Evolutionary conservation across 2,797 vertebrate genomes (phyloP), one percentile per base, ranked within the genome.

Genomic region (Spea hammondii): DNA sequence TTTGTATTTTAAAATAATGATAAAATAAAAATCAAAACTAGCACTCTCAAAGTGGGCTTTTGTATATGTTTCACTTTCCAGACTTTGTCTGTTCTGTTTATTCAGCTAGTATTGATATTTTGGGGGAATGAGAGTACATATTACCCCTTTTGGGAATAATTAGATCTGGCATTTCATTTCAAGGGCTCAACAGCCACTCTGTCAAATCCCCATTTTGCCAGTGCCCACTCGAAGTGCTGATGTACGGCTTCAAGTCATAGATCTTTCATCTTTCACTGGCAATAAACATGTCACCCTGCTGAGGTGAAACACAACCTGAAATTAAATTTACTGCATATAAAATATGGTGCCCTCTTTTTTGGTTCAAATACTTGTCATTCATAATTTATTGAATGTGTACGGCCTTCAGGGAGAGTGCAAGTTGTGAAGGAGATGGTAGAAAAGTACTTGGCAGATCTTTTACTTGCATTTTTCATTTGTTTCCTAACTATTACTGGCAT

Each of bases 321-420:
- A 95, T 95, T 94, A 96, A 96, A 97, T 97, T 96, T 96, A 97
- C 94, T 95, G 95, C 94, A 93, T 94, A 97, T 95, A 95, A 97
- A 97, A 96, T 97, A 97, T 93, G 93, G 95, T 93, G 90, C 90
- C 92, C 92, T 94, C 94, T 97, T 97, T 97, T 96, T 97, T 96
- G 95, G 94, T 94, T 94, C 94, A 96, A 96, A 97, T 94, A 92
- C 93, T 94, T 95, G 95, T 97, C 95, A 96, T 90, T 97, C 94
- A 94, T 95, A 95, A 97, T 96, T 97, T 96, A 97, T 96, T 95
- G 92, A 92, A 91, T 88, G 91, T 94, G 92, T 91, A 91, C 89
- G 91, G 93, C 93, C 88, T 93, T 93, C 93, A 91, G 84, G 46
- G 9, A 89, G 86, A 84, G 79, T 79, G 82, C 71, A 11, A 83